A percentile compares a stretch with the other conserved stretches of the same genome.
phyloP scores from a whole-genome alignment of 2,113 vertebrate genomes.

The Aramus guarauna region DNA sequence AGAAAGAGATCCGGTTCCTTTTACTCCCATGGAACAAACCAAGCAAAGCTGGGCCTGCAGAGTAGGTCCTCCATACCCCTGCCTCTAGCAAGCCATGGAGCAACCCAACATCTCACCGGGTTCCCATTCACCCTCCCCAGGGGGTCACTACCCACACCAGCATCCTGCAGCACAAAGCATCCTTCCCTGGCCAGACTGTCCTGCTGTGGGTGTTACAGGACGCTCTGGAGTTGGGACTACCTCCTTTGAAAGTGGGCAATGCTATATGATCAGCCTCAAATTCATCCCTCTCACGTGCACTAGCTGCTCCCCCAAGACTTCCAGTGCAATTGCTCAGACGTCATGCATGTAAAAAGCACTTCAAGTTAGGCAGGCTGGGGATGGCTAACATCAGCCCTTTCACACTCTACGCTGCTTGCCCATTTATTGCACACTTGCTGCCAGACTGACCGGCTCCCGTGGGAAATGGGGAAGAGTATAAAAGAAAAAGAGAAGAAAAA shows the following conservation, averaged over 20 bases:
- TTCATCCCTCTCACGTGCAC: not conserved
- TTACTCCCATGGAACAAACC: not conserved
- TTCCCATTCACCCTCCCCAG: not conserved
- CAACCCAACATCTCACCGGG: not conserved
- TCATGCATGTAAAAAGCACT: not conserved
- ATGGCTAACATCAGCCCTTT: not conserved
- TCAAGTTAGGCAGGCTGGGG: not conserved
- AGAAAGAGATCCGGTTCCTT: not conserved
- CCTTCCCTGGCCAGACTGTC: not conserved
- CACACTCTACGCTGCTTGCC: not conserved
- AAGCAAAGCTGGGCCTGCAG: not conserved
- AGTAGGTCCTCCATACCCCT: not conserved
- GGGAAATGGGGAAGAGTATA: not conserved
- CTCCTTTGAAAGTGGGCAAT: not conserved
- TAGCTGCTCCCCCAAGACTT: not conserved
- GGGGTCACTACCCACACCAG: not conserved
- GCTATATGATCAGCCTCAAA: not conserved
- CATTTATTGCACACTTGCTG: accelerated
- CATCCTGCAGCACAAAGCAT: not conserved
- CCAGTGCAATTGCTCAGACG: not conserved
- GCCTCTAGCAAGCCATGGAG: not conserved
- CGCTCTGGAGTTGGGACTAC: not conserved
- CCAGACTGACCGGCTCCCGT: not conserved
- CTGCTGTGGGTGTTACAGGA: not conserved
- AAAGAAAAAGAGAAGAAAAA: not conserved